These are phyloP conservation scores for Sander lucioperca DNA, from an alignment of 2,113 vertebrate species.

Conservation along the genomic window DNA sequence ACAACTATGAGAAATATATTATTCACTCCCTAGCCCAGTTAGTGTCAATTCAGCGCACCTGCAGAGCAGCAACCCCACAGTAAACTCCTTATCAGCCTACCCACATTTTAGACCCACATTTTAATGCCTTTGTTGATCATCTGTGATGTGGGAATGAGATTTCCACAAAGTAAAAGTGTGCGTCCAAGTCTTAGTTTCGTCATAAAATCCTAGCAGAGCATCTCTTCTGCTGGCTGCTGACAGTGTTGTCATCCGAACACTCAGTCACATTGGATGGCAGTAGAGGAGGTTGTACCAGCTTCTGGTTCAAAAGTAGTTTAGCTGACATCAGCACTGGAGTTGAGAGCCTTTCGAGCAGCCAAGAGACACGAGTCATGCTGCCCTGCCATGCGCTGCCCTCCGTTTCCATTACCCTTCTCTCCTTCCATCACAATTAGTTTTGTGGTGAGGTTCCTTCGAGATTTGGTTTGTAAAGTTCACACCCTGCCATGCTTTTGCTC, in stretches of 20 bases:
- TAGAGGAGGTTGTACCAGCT: background rate
- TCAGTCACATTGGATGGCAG: background rate
- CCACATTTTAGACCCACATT: background rate
- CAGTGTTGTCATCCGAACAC: background rate
- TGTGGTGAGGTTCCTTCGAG: background rate
- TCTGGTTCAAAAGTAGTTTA: background rate
- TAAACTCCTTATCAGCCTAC: background rate
- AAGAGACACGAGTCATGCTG: background rate
- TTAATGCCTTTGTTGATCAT: background rate
- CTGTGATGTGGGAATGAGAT: background rate
- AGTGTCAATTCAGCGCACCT: background rate
- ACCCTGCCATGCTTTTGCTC: background rate
- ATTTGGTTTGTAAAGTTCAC: background rate
- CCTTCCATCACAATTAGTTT: slow-evolving; percentile 2
- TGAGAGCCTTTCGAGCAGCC: background rate
- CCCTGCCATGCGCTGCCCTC: background rate
- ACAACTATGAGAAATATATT: background rate
- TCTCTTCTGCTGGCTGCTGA: background rate
- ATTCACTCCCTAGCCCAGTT: background rate
- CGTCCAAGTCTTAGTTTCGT: background rate
- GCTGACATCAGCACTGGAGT: background rate
- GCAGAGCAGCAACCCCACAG: background rate
- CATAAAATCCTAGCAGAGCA: background rate
- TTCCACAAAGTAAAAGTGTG: background rate
- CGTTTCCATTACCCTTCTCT: background rate